Conservation (phyloP, 2,113 vertebrate species). For the Probosciger aterrimus region DNA sequence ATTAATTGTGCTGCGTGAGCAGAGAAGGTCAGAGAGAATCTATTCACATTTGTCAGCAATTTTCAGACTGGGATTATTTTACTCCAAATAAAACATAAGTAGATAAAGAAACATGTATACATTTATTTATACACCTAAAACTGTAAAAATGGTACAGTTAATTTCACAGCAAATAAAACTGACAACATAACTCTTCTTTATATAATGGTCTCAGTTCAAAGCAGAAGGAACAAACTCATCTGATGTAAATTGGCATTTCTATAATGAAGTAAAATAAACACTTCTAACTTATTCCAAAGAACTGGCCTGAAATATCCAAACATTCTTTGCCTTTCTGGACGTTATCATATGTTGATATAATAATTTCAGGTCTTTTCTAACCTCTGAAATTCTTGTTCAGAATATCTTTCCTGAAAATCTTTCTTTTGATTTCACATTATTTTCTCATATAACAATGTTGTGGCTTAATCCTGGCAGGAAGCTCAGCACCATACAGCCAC, state of each 20-base stretch:
- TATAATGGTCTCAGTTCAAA: background rate
- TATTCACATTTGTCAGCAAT: constrained; percentile 29
- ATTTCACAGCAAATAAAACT: background rate
- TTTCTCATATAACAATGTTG: background rate
- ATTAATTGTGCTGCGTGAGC: constrained; percentile 20
- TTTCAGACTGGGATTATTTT: background rate
- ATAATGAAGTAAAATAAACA: background rate
- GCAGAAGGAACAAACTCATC: background rate
- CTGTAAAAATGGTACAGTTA: background rate
- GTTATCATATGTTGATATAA: background rate
- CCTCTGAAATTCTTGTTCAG: background rate
- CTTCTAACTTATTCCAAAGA: background rate
- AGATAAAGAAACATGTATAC: background rate
- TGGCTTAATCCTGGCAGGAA: background rate
- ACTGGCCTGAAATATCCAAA: background rate
- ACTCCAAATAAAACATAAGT: background rate
- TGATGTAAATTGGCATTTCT: background rate
- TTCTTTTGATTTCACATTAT: background rate
- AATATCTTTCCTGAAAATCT: background rate
- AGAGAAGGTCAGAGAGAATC: constrained; percentile 12
- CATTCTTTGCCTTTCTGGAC: background rate
- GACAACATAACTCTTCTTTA: background rate
- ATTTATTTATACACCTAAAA: background rate
- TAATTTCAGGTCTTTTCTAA: background rate
- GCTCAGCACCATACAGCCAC: background rate